Evolutionary conservation across 2,113 vertebrate species (phyloP), one percentile per base, ranked within the genome.

Genomic region (Dermatemys mawii): DNA sequence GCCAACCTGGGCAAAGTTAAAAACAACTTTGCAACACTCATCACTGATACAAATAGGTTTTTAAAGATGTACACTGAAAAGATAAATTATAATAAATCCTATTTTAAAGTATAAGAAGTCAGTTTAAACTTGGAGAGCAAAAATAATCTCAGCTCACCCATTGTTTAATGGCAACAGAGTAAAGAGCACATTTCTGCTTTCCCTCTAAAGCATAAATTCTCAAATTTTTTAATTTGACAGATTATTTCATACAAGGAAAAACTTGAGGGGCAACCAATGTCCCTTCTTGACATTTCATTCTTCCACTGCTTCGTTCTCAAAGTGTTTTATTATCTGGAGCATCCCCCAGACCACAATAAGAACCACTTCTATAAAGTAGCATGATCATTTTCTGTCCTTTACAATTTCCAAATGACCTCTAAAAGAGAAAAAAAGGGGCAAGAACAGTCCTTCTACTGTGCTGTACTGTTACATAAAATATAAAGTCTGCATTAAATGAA

Each of bases 101-200:
- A 54, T 53, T 44, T 87, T 44, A 86, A 60, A 70, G 10, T 70
- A 70, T 38, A 70, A 70, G 38, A 70, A 14, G 8, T 4, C 60
- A 22, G 44, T 2, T 1, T 5, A 3, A 85, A 49, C 38, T 6
- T 21, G 1, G 44, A 0, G 17, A 29, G 4, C 38, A 5, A 27
- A 12, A 57, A 51, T 1, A 22, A 55, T 27, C 21, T 78, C 80
- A 24, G 81, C 13, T 22, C 44, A n/a, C 48, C 57, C 46, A 6
- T 63, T 19, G 6, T 60, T 70, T 17, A n/a, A 19, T 0, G 55
- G 41, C 5, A 2, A 17, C 0, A 16, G 29, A 17, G 17, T 67
- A 54, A 46, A 60, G 17, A 0, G 0, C 26, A 32, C 2, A 1
- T 26, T 60, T 50, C 32, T 0, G 0, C 3, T 50, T 32, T 55